Base-by-base conservation (phyloP, 2,113 vertebrate species). In the Balaeniceps rex region DNA sequence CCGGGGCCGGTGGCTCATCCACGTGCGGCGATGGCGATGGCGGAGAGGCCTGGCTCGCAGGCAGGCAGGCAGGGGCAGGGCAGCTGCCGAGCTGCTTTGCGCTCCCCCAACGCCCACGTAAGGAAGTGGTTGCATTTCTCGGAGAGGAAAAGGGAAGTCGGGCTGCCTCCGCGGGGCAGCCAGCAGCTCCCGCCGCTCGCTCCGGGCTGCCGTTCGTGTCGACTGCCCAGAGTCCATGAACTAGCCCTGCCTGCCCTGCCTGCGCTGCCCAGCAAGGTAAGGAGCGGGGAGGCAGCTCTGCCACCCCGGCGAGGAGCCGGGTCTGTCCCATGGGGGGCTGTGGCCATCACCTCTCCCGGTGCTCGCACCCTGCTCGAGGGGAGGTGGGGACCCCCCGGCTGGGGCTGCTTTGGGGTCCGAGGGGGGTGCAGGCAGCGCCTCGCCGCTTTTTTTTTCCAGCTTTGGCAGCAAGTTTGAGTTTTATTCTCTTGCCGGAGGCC, bases 221-320 rank as follows among this genome's bases (percentile, higher is more conserved):
- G 98, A 99, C 98, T 99, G 98, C 96, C 98, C 99, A 98, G 99
- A 99, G 99, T 99, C 99, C 99, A 98, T 98, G 98, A 98, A 98
- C 98, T 91, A 82, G 61, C 87, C 66, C 77, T 31, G 84, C 90
- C 64, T 5, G 52, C 52, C 15, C 81, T 31, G 75, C 63, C 93
- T 6, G 83, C 64, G 3, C 93, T 69, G 78, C 72, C 51, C 85
- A 10, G 40, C 64, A 11, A 97, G 97, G 97, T 97, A 93, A 97
- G 97, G 52, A 72, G 14, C 10, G 6, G 26, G 49, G 65, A 42
- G 75, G 24, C 31, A 5, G 83, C 79, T 60, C 47, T 28, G 72
- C 26, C 46, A 1, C 9, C 40, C 84, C 9, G 0, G 9, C 5
- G 14, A 1, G 57, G 34, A 65, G 49, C 22, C 3, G 55, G 29